Evolutionary conservation across 2,113 vertebrate genomes (phyloP).

Genomic region (Microcebus tavaratra): DNA sequence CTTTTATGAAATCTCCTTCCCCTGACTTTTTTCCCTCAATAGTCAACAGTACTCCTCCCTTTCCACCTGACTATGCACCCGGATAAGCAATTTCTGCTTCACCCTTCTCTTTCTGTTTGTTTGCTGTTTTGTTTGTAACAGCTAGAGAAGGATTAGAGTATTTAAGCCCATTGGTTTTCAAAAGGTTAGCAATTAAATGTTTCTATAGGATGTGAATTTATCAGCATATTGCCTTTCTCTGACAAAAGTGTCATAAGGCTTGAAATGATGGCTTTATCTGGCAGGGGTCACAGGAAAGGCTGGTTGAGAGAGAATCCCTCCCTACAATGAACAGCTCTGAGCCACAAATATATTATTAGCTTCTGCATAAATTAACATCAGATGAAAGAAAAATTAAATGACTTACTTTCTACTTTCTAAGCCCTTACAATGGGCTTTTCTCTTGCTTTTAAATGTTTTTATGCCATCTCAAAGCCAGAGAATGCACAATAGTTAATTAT

Average conservation of each 20-base stretch:
- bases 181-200: background rate
- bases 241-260: background rate
- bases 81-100: background rate
- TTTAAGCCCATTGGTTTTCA: background rate
- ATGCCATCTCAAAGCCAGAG: constrained; percentile 51
- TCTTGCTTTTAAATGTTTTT: constrained; percentile 73
- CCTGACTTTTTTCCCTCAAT: background rate
- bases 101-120: background rate
- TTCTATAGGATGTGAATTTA: background rate
- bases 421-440: constrained; percentile 70
- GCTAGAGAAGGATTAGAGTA: background rate
- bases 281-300: constrained; percentile 26
- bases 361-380: constrained; percentile 73
- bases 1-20: background rate
- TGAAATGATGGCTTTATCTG: constrained; percentile 10
- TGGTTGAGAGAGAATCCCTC: constrained; percentile 42
- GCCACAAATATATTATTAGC: constrained; percentile 58
- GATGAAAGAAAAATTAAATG: constrained; percentile 63
- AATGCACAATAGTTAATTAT: constrained; percentile 64
- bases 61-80: background rate
- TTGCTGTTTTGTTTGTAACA: constrained; percentile 4
- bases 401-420: constrained; percentile 79
- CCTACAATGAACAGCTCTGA: constrained; percentile 54
- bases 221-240: background rate
- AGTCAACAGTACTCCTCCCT: background rate